A percentile compares a stretch with the other conserved stretches of the same genome.
phyloP scores from a whole-genome alignment of 2,113 vertebrate genomes.

The Bagarius yarrelli region DNA sequence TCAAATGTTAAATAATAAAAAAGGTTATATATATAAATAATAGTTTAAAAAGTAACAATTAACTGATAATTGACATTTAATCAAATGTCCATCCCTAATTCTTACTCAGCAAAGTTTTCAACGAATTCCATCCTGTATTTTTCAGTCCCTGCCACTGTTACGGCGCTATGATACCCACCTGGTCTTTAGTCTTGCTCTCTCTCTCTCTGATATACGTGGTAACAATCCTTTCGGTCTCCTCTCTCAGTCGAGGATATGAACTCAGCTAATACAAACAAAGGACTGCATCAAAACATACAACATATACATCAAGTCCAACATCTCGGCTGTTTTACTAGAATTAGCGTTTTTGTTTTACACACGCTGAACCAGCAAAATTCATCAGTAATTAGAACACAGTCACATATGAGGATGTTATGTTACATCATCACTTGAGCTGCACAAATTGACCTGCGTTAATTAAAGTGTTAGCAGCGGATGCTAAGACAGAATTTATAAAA shows the following conservation, averaged over 20 bases:
- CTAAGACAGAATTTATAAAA: too few relatives aligned
- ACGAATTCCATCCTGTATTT: not conserved
- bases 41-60: too few relatives aligned
- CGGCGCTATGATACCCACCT: constrained; percentile 69
- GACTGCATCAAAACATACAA: constrained; percentile 2
- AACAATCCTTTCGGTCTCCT: constrained; percentile 93
- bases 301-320: not conserved
- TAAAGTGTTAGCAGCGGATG: too few relatives aligned
- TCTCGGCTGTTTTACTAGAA: not conserved
- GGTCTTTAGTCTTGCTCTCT: constrained; percentile 92
- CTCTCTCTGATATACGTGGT: constrained; percentile 88
- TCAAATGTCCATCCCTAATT: too few relatives aligned
- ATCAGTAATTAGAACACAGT: not conserved
- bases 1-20: too few relatives aligned
- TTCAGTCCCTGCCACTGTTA: not conserved
- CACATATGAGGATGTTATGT: not conserved
- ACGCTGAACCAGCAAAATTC: not conserved
- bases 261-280: constrained; percentile 72
- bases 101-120: not conserved
- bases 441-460: not conserved
- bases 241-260: constrained; percentile 87
- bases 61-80: too few relatives aligned
- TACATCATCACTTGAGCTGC: not conserved
- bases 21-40: too few relatives aligned
- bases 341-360: not conserved